Conservation (phyloP, 2,113 vertebrate species). For the Stegastes partitus region DNA sequence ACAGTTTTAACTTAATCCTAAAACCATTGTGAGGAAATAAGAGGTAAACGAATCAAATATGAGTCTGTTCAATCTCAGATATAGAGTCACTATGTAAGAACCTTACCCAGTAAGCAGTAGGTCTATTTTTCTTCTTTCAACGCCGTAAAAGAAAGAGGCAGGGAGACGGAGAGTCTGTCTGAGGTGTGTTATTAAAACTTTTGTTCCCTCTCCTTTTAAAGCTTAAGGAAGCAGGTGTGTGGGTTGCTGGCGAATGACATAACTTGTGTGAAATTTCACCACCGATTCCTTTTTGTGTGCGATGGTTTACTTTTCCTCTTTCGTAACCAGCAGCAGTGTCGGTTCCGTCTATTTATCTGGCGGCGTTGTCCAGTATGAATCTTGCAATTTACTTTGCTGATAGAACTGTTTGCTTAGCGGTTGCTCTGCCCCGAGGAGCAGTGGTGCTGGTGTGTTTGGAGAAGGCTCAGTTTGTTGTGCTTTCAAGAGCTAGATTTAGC, state of each 20-base stretch:
- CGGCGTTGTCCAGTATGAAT: slow-evolving; percentile 32
- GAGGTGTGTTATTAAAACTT: slow-evolving; percentile 4
- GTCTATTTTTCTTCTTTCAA: slow-evolving; percentile 21
- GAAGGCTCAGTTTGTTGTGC: slow-evolving; percentile 76
- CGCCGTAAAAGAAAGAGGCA: background rate
- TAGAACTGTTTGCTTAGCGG: slow-evolving; percentile 60
- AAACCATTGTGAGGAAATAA: slow-evolving; percentile 40
- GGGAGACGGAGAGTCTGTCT: background rate
- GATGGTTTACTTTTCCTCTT: slow-evolving; percentile 25
- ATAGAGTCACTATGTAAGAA: background rate
- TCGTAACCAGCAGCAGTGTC: slow-evolving; percentile 14
- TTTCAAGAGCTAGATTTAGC: slow-evolving; percentile 75
- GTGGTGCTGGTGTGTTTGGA: slow-evolving; percentile 65
- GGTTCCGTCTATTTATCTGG: background rate
- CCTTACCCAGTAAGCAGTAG: slow-evolving; percentile 12
- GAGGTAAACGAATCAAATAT: slow-evolving; percentile 25
- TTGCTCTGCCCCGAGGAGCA: slow-evolving; percentile 45
- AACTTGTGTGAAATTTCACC: slow-evolving; percentile 2
- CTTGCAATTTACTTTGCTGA: slow-evolving; percentile 47
- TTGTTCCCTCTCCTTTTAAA: slow-evolving; percentile 11
- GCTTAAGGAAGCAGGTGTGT: slow-evolving; percentile 5
- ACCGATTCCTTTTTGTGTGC: slow-evolving; percentile 15
- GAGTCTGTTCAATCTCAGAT: slow-evolving; percentile 23
- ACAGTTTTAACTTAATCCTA: slow-evolving; percentile 48
- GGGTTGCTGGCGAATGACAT: background rate